These are phyloP conservation scores for Alligator sinensis DNA, from an alignment of 2,113 vertebrate species.

Conservation along the genomic window DNA sequence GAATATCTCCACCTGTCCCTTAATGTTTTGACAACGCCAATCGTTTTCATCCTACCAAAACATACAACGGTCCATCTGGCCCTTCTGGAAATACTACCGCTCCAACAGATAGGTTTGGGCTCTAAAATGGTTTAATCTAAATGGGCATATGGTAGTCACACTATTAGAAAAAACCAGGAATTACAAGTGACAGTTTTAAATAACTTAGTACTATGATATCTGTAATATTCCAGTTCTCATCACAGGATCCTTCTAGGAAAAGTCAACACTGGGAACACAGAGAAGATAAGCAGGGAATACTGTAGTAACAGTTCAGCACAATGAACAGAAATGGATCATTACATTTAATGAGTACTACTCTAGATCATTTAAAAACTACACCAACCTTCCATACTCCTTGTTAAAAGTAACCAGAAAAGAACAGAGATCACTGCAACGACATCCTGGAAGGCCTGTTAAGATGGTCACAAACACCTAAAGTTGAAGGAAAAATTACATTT, in stretches of 20 bases:
- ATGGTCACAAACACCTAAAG: conserved; percentile 88
- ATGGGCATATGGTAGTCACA: background rate
- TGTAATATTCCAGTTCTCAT: background rate
- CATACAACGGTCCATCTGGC: background rate
- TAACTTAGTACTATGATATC: background rate
- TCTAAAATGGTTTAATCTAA: background rate
- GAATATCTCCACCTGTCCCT: background rate
- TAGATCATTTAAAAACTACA: conserved; percentile 11
- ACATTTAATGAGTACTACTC: background rate
- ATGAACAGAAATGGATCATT: background rate
- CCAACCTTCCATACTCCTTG: conserved; percentile 88
- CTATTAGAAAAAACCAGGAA: too few species aligned
- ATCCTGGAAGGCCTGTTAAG: conserved; percentile 92
- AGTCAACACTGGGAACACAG: background rate
- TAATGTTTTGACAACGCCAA: background rate
- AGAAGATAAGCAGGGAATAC: background rate
- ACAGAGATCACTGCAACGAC: conserved; percentile 87
- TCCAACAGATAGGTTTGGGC: background rate
- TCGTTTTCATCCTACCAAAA: background rate
- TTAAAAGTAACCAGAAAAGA: conserved; percentile 87
- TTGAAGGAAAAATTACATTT: background rate
- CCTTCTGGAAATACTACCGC: background rate
- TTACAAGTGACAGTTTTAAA: background rate
- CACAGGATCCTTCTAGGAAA: background rate
- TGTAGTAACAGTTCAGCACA: accelerated